These are phyloP conservation scores for Lepidotrigona ventralis DNA, from an alignment of 1,140 invertebrate species.

Conservation along the genomic window DNA sequence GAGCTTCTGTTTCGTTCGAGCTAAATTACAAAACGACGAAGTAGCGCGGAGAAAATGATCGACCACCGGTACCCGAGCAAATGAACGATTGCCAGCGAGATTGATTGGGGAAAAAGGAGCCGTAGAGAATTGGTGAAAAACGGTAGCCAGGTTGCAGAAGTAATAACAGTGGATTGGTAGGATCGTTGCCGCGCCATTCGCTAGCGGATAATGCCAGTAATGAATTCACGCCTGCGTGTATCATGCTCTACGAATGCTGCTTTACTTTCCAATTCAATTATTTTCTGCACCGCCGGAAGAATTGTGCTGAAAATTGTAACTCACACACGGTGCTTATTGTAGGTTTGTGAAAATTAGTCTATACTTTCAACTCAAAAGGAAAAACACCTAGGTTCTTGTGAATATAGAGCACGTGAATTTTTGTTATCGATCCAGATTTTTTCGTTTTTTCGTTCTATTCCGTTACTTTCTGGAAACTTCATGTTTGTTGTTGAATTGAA, in stretches of 20 bases:
- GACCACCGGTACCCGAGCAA: background rate
- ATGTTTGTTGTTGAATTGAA: too few relatives aligned
- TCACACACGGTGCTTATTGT: background rate
- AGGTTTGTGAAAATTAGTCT: background rate
- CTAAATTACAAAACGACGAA: background rate
- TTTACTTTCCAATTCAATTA: background rate
- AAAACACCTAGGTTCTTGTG: too few relatives aligned
- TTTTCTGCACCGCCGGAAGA: background rate
- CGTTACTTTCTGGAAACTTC: too few relatives aligned
- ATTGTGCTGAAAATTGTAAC: background rate
- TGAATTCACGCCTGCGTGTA: background rate
- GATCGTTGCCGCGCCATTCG: background rate
- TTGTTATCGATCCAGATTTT: too few relatives aligned
- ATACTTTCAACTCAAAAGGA: background rate
- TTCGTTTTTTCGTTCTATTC: too few relatives aligned
- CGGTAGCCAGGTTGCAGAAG: background rate
- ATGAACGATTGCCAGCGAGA: background rate
- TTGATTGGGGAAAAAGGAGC: background rate
- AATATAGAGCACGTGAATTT: too few relatives aligned
- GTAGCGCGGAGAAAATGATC: background rate
- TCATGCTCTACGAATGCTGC: background rate
- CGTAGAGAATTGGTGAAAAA: background rate
- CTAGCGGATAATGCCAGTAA: background rate
- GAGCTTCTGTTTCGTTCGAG: background rate
- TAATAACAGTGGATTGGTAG: background rate